Conservation (phyloP, 2,888 invertebrate genomes). For the Conchocele bisecta region DNA sequence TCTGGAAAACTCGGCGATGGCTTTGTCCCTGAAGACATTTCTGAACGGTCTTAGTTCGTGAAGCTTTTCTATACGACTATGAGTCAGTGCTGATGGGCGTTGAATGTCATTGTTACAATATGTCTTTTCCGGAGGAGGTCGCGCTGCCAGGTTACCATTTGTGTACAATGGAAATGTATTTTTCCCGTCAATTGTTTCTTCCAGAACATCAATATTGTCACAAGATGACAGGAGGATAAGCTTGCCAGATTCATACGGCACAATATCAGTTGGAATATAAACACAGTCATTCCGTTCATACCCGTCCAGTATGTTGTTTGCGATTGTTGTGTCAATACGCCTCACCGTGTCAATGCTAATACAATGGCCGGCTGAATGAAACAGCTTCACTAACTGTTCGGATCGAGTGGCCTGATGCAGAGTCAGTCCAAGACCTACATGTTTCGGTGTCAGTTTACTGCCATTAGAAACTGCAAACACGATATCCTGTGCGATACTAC, state of each 20-base stretch:
- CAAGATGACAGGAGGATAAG: slow-evolving; percentile 26
- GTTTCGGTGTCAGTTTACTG: slow-evolving; percentile 23
- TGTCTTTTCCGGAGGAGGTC: no score
- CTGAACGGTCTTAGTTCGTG: no score
- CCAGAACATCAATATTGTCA: slow-evolving; percentile 33
- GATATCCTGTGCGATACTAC: slow-evolving; percentile 29
- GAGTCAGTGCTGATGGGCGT: no score
- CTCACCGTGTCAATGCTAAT: slow-evolving; percentile 10
- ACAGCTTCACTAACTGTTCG: slow-evolving; percentile 16
- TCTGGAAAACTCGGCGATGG: no score
- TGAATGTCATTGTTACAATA: no score
- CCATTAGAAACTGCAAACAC: slow-evolving; percentile 26
- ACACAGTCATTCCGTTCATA: slow-evolving; percentile 11
- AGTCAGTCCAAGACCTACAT: slow-evolving; percentile 24
- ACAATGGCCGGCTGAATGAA: slow-evolving; percentile 22
- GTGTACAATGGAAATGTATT: slow-evolving; percentile 36
- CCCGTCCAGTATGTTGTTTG: slow-evolving; percentile 22
- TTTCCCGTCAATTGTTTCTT: slow-evolving; percentile 25
- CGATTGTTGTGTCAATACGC: slow-evolving; percentile 26
- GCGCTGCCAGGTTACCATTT: slow-evolving; percentile 33
- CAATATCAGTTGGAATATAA: slow-evolving; percentile 20
- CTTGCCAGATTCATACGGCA: background rate
- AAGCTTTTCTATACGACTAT: no score
- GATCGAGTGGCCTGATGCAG: slow-evolving; percentile 32
- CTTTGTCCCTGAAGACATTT: no score